Base-by-base conservation (phyloP, 2,888 invertebrate species). In the Zygogramma bicolorata region DNA sequence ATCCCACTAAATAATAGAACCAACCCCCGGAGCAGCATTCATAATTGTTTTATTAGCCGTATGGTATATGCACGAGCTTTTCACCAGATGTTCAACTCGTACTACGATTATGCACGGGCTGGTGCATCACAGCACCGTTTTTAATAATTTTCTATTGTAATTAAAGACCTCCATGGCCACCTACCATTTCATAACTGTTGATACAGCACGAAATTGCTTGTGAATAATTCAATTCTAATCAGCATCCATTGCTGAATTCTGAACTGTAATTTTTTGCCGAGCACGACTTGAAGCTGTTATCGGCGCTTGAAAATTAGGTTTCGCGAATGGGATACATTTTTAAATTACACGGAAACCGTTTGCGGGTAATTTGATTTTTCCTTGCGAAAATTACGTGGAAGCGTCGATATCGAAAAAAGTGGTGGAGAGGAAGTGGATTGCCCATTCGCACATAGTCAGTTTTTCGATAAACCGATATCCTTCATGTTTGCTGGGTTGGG, bases 1-100 rank as follows among this genome's bases (percentile, higher is more conserved):
- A 29, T 46, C 31, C 18, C 15, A 18, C 46, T 63, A 29, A 46
- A 63, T 46, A 46, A 63, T 63, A 53, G 15, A 34, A 57, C 15
- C 59, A 49, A 61, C 25, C 58, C 68, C 71, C 70, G 59, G 71
- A 71, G 40, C 34, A 75, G 71, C 72, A 49, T 66, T 70, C 74
- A 75, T 74, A 76, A 77, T 79, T 79, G 79, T 81, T 79, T 80
- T 76, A 81, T 78, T 77, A 70, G 77, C 79, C 81, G 79, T 81
- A 77, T 79, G 80, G 71, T 75, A 46, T 57, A 57, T 75, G 72
- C 76, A 76, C 75, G 70, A 73, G 71, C 65, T 66, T 70, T 71
- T 77, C 76, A 78, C 76, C 80, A 80, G 79, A 79, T 81, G 81
- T 79, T 77, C 73, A 60, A 70, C 75, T 72, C 77, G 76, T 68